Evolutionary conservation across 2,113 vertebrate species (phyloP).

Genomic region (Sinocyclocheilus rhinocerous): DNA sequence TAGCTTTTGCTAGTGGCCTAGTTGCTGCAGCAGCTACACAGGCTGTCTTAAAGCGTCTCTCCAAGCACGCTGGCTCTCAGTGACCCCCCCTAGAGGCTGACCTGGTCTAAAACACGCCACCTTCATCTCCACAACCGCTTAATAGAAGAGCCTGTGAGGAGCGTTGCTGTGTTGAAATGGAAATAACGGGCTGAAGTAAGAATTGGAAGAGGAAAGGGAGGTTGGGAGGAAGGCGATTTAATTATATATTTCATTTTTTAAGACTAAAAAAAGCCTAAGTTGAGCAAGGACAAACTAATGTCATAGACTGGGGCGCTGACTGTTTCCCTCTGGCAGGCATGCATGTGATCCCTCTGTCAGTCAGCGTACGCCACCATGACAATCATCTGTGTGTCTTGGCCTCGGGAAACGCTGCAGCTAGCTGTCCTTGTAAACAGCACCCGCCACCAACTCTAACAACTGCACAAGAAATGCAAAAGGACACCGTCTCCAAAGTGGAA

Average conservation of each 20-base stretch:
- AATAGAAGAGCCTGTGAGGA: constrained; percentile 52
- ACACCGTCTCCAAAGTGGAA: constrained; percentile 41
- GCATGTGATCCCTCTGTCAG: constrained; percentile 80
- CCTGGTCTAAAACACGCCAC: constrained; percentile 59
- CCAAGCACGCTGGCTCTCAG: constrained; percentile 56
- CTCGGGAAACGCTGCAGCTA: constrained; percentile 72
- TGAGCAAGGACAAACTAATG: constrained; percentile 85
- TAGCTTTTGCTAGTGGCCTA: constrained; percentile 67
- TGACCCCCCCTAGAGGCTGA: constrained; percentile 64
- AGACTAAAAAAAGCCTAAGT: constrained; percentile 70
- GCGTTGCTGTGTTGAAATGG: constrained; percentile 55
- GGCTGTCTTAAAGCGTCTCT: constrained; percentile 49
- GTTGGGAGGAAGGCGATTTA: constrained; percentile 56
- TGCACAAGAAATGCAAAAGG: constrained; percentile 60
- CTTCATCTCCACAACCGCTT: constrained; percentile 56
- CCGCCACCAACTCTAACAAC: constrained; percentile 71
- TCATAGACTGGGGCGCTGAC: constrained; percentile 78
- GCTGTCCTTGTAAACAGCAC: constrained; percentile 81
- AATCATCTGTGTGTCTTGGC: constrained; percentile 77
- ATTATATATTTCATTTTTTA: constrained; percentile 65
- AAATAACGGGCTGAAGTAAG: constrained; percentile 49
- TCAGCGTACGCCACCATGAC: constrained; percentile 80
- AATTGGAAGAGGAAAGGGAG: constrained; percentile 62
- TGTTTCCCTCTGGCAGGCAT: constrained; percentile 77
- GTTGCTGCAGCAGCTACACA: constrained; percentile 62